These are phyloP conservation scores for Anas platyrhynchos DNA, from an alignment of 2,113 vertebrate genomes.

Conservation along the genomic window DNA sequence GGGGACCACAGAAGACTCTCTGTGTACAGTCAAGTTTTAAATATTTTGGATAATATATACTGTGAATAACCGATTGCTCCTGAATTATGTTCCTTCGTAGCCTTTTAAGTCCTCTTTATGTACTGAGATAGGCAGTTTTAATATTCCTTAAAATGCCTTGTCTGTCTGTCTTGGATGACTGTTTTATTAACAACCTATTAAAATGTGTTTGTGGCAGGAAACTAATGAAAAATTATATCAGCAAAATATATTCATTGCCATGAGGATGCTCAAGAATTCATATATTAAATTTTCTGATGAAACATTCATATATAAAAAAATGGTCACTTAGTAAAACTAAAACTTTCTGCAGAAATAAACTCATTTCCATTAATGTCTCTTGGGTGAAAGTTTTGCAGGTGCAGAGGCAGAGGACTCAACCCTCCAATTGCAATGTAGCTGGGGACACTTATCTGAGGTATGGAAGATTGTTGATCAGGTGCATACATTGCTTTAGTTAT, in stretches of 20 bases:
- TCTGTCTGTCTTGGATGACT: not conserved
- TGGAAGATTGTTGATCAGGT: not conserved
- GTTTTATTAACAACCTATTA: not conserved
- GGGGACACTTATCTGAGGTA: not conserved
- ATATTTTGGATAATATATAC: not conserved
- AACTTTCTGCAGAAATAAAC: not conserved
- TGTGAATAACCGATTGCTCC: not conserved
- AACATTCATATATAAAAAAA: not conserved
- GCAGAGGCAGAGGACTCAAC: not conserved
- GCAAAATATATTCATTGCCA: not conserved
- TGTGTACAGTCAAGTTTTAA: not conserved
- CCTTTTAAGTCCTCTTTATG: not conserved
- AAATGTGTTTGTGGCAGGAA: not conserved
- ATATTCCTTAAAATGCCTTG: not conserved
- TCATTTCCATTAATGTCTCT: not conserved
- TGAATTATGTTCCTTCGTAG: not conserved
- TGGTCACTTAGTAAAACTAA: not conserved
- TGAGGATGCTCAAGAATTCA: not conserved
- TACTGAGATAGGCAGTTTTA: not conserved
- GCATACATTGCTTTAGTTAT: not conserved
- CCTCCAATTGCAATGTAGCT: not conserved
- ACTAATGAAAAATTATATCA: not conserved
- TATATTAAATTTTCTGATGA: not conserved
- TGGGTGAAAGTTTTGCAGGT: not conserved
- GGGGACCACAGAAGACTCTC: not conserved